Evolutionary conservation across 2,888 invertebrate genomes (phyloP).

Genomic region (Hartigia nigra): DNA sequence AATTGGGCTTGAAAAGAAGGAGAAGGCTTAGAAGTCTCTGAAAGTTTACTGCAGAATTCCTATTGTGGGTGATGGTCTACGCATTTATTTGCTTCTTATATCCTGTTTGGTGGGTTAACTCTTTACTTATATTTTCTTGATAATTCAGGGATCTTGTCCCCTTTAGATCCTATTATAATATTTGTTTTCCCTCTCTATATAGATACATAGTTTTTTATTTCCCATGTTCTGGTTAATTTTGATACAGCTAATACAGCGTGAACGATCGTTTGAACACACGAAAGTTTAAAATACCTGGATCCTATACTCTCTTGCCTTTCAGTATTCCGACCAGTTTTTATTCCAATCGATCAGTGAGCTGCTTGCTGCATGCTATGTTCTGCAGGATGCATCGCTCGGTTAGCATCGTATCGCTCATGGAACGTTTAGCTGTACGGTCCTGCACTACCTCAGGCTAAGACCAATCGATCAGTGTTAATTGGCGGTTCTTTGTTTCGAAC

Average conservation of each 20-base stretch:
- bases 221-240: background rate
- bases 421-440: background rate
- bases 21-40: background rate
- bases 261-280: background rate
- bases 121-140: background rate
- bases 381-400: background rate
- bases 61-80: conserved; percentile 14
- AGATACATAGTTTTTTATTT: background rate
- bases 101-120: background rate
- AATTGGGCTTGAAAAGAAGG: conserved; percentile 19
- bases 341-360: background rate
- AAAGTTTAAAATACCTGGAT: background rate
- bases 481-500: background rate
- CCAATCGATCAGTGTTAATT: background rate
- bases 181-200: background rate
- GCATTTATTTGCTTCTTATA: background rate
- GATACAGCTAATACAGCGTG: background rate
- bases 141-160: background rate
- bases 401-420: background rate
- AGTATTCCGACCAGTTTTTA: background rate
- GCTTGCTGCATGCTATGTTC: background rate
- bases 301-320: background rate
- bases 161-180: background rate
- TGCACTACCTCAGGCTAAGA: background rate
- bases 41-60: conserved; percentile 12